Percentiles rank a stretch among this genome's conserved stretches.
Evolutionary conservation across 1,140 invertebrate species (phyloP).

Genomic region (Bombus impatiens): DNA sequence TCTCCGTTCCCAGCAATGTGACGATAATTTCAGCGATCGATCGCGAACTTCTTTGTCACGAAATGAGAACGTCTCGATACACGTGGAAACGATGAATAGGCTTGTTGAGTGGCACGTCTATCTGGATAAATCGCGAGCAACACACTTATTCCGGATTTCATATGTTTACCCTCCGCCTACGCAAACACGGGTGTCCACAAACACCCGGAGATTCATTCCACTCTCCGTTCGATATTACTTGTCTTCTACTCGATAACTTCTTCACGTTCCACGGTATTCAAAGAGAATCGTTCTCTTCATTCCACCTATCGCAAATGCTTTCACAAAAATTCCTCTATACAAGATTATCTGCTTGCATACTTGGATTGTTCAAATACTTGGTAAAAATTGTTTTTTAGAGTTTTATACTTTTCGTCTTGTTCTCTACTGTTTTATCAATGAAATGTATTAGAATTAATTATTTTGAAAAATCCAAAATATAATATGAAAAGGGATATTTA

Average conservation of each 20-base stretch:
- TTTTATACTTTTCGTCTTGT: neutral
- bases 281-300: neutral
- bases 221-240: constrained; percentile 8
- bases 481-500: neutral
- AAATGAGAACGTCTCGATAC: constrained; percentile 12
- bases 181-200: constrained; percentile 23
- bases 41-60: neutral
- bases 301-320: neutral
- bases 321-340: neutral
- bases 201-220: constrained; percentile 8
- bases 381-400: neutral
- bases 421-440: neutral
- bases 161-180: constrained; percentile 21
- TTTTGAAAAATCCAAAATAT: neutral
- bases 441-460: neutral
- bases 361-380: neutral
- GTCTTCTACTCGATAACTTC: neutral
- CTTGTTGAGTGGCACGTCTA: constrained; percentile 1
- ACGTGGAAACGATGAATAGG: neutral
- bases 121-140: constrained; percentile 20
- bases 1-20: neutral
- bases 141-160: constrained; percentile 46
- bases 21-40: neutral
- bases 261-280: neutral
- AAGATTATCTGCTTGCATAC: neutral